A percentile compares a stretch with the other conserved stretches of the same genome.
Conservation (phyloP, 1,140 invertebrate genomes). For the Atta texana region DNA sequence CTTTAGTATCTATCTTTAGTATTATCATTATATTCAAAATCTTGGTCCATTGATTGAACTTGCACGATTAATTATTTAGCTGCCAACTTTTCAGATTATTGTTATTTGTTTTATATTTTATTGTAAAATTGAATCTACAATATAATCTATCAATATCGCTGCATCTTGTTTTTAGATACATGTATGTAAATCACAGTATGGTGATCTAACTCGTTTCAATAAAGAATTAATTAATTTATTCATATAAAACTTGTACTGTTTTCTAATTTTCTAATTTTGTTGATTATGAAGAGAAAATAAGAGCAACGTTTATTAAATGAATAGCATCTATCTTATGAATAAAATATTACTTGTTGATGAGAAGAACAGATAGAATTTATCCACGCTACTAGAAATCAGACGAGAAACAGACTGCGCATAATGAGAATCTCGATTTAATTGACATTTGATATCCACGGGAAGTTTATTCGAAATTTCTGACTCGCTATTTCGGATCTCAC, state of each 20-base stretch:
- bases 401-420: not conserved
- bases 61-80: not conserved
- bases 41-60: conserved; percentile 1
- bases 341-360: conserved; percentile 27
- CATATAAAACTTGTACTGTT: not conserved
- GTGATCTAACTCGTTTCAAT: not conserved
- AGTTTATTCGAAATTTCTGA: conserved; percentile 29
- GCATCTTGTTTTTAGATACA: not conserved
- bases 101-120: not conserved
- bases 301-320: conserved; percentile 19
- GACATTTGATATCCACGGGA: not conserved
- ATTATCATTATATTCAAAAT: not conserved
- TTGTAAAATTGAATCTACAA: not conserved
- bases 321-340: conserved; percentile 28
- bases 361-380: conserved; percentile 15
- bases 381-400: not conserved
- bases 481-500: not conserved
- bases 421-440: not conserved
- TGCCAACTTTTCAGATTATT: not conserved
- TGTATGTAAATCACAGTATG: conserved; percentile 6
- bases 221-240: conserved; percentile 17
- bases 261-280: not conserved
- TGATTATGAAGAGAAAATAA: not conserved
- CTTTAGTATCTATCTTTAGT: not conserved
- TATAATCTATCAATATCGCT: not conserved